These are phyloP conservation scores for Poeciliopsis turrubarensis DNA, from an alignment of 2,113 vertebrate genomes.

Conservation along the genomic window DNA sequence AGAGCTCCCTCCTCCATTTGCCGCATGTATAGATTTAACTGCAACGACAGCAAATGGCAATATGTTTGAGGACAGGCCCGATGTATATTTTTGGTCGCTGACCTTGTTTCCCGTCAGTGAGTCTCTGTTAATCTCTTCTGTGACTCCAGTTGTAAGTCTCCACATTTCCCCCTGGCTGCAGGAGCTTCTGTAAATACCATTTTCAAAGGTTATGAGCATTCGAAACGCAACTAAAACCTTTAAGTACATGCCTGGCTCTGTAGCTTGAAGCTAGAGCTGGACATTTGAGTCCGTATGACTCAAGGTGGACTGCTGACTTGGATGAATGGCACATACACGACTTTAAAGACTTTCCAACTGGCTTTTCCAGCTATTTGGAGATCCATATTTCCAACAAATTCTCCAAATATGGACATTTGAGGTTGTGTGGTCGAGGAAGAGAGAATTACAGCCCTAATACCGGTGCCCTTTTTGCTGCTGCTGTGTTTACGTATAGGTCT, in stretches of 20 bases:
- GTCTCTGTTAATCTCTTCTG: slow-evolving; percentile 64
- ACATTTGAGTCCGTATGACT: slow-evolving; percentile 40
- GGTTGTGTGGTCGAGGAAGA: slow-evolving; percentile 67
- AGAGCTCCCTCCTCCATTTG: slow-evolving; percentile 58
- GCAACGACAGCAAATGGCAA: slow-evolving; percentile 66
- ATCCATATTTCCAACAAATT: slow-evolving; percentile 73
- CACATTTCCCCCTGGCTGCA: slow-evolving; percentile 39
- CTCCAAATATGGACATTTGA: slow-evolving; percentile 68
- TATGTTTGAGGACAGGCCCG: slow-evolving; percentile 63
- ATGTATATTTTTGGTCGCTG: slow-evolving; percentile 71
- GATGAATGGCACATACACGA: slow-evolving; percentile 23
- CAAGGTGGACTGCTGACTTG: slow-evolving; percentile 48
- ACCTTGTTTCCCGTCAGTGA: slow-evolving; percentile 70
- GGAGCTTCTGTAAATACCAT: slow-evolving; percentile 59
- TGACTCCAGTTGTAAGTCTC: slow-evolving; percentile 59
- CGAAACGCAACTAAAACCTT: slow-evolving; percentile 29
- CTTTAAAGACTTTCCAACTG: slow-evolving; percentile 59
- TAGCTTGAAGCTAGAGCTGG: slow-evolving; percentile 24
- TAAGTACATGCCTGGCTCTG: slow-evolving; percentile 53
- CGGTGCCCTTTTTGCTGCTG: slow-evolving; percentile 44
- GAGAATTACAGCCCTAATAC: slow-evolving; percentile 67
- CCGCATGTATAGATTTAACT: slow-evolving; percentile 68
- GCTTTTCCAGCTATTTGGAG: slow-evolving; percentile 69
- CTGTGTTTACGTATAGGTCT: slow-evolving; percentile 63
- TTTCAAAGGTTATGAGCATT: slow-evolving; percentile 53